These are phyloP conservation scores for Helarctos malayanus DNA, from an alignment of 2,797 vertebrate genomes.

Conservation along the genomic window DNA sequence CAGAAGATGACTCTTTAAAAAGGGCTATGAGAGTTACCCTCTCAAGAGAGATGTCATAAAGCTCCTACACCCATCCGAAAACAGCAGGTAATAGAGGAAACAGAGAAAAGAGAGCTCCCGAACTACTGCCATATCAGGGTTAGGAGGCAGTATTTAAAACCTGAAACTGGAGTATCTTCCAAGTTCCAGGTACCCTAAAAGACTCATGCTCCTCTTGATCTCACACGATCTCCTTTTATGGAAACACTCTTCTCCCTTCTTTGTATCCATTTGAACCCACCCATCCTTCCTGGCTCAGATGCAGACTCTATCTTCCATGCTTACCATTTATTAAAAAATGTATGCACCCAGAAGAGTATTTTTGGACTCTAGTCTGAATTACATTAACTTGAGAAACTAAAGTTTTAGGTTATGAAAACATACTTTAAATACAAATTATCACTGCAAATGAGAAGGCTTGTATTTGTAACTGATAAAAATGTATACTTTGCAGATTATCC, in stretches of 20 bases:
- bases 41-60: not conserved
- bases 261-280: not conserved
- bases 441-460: not conserved
- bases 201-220: not conserved
- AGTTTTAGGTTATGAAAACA: slow-evolving; percentile 37
- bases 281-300: not conserved
- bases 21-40: not conserved
- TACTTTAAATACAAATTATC: slow-evolving; percentile 41
- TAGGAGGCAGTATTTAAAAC: slow-evolving; percentile 4
- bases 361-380: not conserved
- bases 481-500: not conserved
- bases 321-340: not conserved
- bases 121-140: not conserved
- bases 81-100: not conserved
- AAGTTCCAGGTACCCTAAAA: not conserved
- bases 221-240: not conserved
- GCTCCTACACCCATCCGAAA: not conserved
- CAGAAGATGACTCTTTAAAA: not conserved
- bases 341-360: not conserved
- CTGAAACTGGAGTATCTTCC: not conserved
- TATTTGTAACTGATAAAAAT: not conserved
- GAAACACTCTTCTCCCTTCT: not conserved
- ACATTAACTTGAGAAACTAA: slow-evolving; percentile 40
- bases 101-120: not conserved
- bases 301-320: not conserved